phyloP scores from a whole-genome alignment of 2,888 invertebrate species.

The Spilosoma lubricipeda region DNA sequence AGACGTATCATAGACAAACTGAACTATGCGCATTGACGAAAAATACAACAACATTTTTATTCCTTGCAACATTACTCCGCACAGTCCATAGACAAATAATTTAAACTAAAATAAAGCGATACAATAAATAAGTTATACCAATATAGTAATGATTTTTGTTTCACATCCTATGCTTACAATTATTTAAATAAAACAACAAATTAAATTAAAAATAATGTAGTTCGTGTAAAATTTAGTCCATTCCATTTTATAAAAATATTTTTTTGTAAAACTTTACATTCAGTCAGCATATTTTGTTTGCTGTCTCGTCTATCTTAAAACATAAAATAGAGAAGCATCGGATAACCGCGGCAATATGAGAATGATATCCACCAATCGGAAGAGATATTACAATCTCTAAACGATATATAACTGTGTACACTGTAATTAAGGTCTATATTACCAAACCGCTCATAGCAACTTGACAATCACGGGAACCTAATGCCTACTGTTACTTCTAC shows the following conservation, averaged over 20 bases:
- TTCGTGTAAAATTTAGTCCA: not conserved
- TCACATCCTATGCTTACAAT: conserved; percentile 17
- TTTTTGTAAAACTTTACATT: not conserved
- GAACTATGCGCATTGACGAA: conserved; percentile 46
- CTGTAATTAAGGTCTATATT: too few relatives aligned
- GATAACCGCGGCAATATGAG: not conserved
- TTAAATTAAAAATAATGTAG: not conserved
- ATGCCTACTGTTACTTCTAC: too few relatives aligned
- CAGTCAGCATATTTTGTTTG: not conserved
- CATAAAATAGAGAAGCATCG: not conserved
- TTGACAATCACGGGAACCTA: too few relatives aligned
- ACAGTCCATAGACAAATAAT: conserved; percentile 45
- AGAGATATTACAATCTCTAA: too few relatives aligned
- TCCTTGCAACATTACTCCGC: conserved; percentile 38
- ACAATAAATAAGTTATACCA: conserved; percentile 46
- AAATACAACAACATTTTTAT: conserved; percentile 49
- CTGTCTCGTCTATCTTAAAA: not conserved
- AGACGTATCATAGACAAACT: conserved; percentile 44
- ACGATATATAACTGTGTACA: too few relatives aligned
- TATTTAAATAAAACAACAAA: conserved; percentile 12
- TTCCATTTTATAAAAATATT: not conserved
- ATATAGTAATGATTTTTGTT: conserved; percentile 14
- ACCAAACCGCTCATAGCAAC: too few relatives aligned
- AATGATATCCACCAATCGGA: too few relatives aligned
- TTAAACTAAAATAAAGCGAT: conserved; percentile 37